Evolutionary conservation across 2,888 invertebrate species (phyloP), one percentile per base, ranked within the genome.

Genomic region (Andricus quercusramuli): DNA sequence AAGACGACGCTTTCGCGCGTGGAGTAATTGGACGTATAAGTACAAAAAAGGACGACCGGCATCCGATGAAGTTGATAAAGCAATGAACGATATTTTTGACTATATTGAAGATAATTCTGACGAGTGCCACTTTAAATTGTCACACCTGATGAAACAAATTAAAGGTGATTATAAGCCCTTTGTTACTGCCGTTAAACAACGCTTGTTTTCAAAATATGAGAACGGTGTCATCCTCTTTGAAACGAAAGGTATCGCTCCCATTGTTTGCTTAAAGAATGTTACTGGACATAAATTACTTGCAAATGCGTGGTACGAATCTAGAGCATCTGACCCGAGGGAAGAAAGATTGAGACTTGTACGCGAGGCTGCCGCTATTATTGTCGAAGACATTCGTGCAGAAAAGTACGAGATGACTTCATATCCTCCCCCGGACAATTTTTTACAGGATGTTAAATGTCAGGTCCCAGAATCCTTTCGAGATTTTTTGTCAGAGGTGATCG

Each of bases 391-490:
- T n/a, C n/a, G n/a, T n/a, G n/a, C n/a, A n/a, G n/a, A n/a, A n/a
- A n/a, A n/a, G n/a, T n/a, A n/a, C n/a, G n/a, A n/a, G 77, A 85
- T 83, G 65, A 85, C 84, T 82, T 41, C 83, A 77, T 89, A 90
- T 76, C 79, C 81, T 37, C 32, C 37, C 8, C 77, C 82, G 5
- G 70, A 80, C n/a, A 32, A 47, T 32, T 79, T 79, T 70, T 59
- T 80, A 20, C 67, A 80, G 20, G 74, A 70, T 32, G 77, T 77
- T 22, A 56, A 78, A 20, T 17, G 29, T 29, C 29, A 37, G 0
- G 32, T 82, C 83, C 87, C 88, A 77, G 64, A 88, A 84, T 85
- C 87, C 82, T 86, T 88, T 83, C 51, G 80, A 85, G 79, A 83
- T 84, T 86, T 41, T 9, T 41, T 41, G 11, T 88, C 85, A 37